Evolutionary conservation across 2,888 invertebrate genomes (phyloP).

Genomic region (Tetragonisca angustula): DNA sequence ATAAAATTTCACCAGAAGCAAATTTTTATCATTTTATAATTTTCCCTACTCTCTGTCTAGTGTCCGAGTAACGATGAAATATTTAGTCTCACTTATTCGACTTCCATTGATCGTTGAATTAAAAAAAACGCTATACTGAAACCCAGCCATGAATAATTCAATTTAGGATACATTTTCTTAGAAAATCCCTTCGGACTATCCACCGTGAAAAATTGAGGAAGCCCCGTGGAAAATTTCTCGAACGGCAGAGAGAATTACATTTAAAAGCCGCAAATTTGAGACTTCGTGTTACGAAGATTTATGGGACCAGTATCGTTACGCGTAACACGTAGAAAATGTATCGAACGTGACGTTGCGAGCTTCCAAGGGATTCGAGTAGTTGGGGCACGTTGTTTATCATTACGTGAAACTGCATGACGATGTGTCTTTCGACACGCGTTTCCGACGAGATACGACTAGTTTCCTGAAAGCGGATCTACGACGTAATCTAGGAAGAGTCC

Average conservation of each 20-base stretch:
- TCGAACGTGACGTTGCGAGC: conserved; percentile 36
- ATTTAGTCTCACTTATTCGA: too few species aligned
- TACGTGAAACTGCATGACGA: conserved; percentile 32
- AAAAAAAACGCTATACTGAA: too few species aligned
- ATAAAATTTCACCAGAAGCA: too few species aligned
- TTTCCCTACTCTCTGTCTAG: too few species aligned
- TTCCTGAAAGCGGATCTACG: conserved; percentile 22
- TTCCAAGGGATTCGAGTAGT: neutral
- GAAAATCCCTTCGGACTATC: too few species aligned
- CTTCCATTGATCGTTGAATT: too few species aligned
- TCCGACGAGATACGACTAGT: conserved; percentile 3
- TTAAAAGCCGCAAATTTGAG: neutral
- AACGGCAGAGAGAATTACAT: neutral
- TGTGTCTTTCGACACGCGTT: conserved; percentile 17
- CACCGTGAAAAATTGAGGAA: too few species aligned
- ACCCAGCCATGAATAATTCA: too few species aligned
- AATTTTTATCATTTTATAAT: too few species aligned
- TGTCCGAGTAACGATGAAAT: too few species aligned
- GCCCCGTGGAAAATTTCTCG: neutral
- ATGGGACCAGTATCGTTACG: conserved; percentile 22
- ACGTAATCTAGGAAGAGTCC: neutral
- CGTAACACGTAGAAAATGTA: conserved; percentile 26
- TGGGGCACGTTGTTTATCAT: conserved; percentile 28
- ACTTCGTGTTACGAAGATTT: conserved; percentile 5
- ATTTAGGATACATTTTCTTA: too few species aligned